Base-by-base conservation (phyloP, 37 sponge, comb jelly and placozoan genomes). In the Petrosia ficiformis region DNA sequence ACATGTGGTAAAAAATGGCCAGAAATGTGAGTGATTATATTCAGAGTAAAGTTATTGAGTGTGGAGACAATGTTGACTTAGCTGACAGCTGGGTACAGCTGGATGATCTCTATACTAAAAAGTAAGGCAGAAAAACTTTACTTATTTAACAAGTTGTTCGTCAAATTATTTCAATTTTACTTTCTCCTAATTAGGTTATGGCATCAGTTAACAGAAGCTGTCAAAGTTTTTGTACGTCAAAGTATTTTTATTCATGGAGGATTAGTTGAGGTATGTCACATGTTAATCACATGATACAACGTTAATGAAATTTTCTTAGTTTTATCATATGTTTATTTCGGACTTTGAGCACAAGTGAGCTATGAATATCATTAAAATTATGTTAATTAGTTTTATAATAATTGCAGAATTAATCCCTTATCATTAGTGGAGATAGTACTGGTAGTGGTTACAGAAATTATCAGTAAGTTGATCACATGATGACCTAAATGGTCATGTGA, bases 281-380 rank as follows among this genome's bases (percentile, higher is more conserved):
- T 32, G 25, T 42, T 26, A 16, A 65, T 38, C 31, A 52, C 32
- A 0, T 14, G 11, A 57, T 35, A 25, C 30, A 28, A 44, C 24
- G 1, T 77, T 59, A 24, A 74, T 39, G 33, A 42, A 54, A 68
- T 69, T 32, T 48, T 48, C 36, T 28, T 52, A 79, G 85, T 43
- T 90, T 19, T 90, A 89, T 59, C 79, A 89, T 34, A 61, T 71
- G 38, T 90, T 90, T 52, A 24, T 90, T 33, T 57, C 72, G 24
- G 91, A 90, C 65, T 86, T 90, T 60, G 91, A 90, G 42, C 78
- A 54, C 33, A 89, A 82, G 90, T 89, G 40, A 60, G 83, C 29
- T 72, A 32, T 52, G 33, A 4, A 57, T 19, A 48, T 30, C 25
- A 29, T 25, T 28, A 71, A 32, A 39, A 66, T 65, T 21, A 4